Base-by-base conservation (phyloP, 2,113 vertebrate genomes). In the Taxidea taxus region DNA sequence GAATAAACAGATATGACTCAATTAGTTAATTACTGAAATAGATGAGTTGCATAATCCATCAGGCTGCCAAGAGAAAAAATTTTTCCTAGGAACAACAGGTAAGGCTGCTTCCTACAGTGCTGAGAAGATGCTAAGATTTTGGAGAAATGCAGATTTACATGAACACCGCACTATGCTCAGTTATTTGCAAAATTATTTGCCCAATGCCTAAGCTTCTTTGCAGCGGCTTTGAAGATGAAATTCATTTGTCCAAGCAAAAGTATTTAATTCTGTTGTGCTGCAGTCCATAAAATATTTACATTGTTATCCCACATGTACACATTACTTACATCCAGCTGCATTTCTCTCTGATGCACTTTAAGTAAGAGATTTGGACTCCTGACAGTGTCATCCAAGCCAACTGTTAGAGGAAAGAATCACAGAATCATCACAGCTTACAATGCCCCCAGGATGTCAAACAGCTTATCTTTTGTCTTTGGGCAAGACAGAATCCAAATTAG, bases 261-360 rank as follows among this genome's bases (percentile, higher is more conserved):
- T 92, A 92, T 96, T 97, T 94, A 92, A 97, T 98, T 92, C 77
- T 94, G 62, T 92, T 96, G 75, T 97, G 87, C 96, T 96, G 97
- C 95, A 97, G 92, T 56, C 90, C 60, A 97, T 98, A 97, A 98
- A 97, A 97, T 98, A 97, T 98, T 98, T 96, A 98, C 94, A 68
- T 66, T 92, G 91, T 95, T 97, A 42, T 94, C 78, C 96, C 84
- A 95, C 92, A 83, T 78, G 87, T 47, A 75, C 62, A 93, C 93
- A 75, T 75, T 90, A 80, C 96, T 95, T 93, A 87, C 51, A 83
- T 97, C 47, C 84, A 80, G n/a, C 47, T 89, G 77, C 81, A 78
- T 92, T 85, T 90, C 84, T 96, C 82, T 96, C 87, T 25, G 91
- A 87, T 93, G 97, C 87, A 91, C 87, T 97, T 97, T 96, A 87